phyloP scores from a whole-genome alignment of 2,888 invertebrate genomes.

The Drosophila macrothrix region DNA sequence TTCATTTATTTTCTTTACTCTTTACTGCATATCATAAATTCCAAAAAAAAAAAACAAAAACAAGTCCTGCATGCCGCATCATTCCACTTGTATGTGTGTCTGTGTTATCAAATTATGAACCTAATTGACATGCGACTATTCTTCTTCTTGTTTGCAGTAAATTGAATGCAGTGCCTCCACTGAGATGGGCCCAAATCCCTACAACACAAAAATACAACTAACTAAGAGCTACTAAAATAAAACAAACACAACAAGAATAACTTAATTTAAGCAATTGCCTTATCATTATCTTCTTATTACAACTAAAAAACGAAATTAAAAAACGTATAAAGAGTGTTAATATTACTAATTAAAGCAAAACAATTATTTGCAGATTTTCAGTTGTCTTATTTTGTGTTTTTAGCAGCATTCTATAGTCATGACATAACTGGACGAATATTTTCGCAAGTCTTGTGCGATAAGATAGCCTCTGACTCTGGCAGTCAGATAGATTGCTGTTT shows the following conservation, averaged over 20 bases:
- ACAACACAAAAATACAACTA: slow-evolving; percentile 40
- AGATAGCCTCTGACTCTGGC: slow-evolving; percentile 42
- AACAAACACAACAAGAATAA: slow-evolving; percentile 18
- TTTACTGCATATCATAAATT: slow-evolving; percentile 14
- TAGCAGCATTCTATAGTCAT: slow-evolving; percentile 55
- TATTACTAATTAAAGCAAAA: slow-evolving; percentile 63
- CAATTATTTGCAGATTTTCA: slow-evolving; percentile 17
- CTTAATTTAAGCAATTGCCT: slow-evolving; percentile 34
- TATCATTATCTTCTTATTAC: slow-evolving; percentile 31
- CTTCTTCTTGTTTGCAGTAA: slow-evolving; percentile 77
- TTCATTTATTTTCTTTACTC: slow-evolving; percentile 29
- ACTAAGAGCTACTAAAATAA: slow-evolving; percentile 50
- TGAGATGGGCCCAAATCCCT: slow-evolving; percentile 31
- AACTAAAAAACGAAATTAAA: slow-evolving; percentile 22
- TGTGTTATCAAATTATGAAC: slow-evolving; percentile 28
- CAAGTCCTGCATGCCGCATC: slow-evolving; percentile 39
- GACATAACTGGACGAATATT: slow-evolving; percentile 70
- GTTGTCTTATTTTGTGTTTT: slow-evolving; percentile 35
- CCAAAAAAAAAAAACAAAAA: slow-evolving; percentile 10
- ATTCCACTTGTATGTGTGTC: slow-evolving; percentile 34
- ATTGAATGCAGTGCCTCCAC: slow-evolving; percentile 63
- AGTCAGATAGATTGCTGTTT: slow-evolving; percentile 36
- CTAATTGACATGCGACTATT: slow-evolving; percentile 54
- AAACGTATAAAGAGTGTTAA: slow-evolving; percentile 44
- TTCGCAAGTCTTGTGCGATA: slow-evolving; percentile 57